Evolutionary conservation across 2,888 invertebrate genomes (phyloP).

Genomic region (Drosophila vallismaia): DNA sequence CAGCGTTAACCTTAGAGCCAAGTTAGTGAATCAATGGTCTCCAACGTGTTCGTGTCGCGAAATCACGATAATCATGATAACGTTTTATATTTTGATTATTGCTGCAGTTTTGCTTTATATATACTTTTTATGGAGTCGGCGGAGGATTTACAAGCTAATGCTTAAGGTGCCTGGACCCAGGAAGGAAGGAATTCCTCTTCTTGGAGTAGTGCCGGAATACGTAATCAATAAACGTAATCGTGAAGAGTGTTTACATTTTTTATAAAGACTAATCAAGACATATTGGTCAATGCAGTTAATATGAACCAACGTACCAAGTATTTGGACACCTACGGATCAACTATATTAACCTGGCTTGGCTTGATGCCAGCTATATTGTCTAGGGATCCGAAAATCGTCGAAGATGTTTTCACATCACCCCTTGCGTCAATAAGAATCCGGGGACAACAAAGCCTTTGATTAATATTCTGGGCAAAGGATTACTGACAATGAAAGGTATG

Average conservation of each 20-base stretch:
- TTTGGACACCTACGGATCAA: slow-evolving; percentile 53
- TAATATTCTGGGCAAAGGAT: slow-evolving; percentile 60
- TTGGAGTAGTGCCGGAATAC: slow-evolving; percentile 56
- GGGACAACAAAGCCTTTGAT: slow-evolving; percentile 53
- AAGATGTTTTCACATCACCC: slow-evolving; percentile 67
- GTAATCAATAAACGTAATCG: slow-evolving; percentile 56
- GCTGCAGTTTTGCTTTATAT: slow-evolving; percentile 55
- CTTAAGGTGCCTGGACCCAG: slow-evolving; percentile 67
- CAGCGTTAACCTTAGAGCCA: neutral
- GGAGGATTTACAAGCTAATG: slow-evolving; percentile 65
- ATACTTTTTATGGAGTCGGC: slow-evolving; percentile 69
- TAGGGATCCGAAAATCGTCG: slow-evolving; percentile 64
- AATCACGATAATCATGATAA: neutral
- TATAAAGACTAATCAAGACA: neutral
- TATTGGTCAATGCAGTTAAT: neutral
- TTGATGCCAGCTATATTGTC: slow-evolving; percentile 63
- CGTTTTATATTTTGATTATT: slow-evolving; percentile 32
- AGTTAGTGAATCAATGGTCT: neutral
- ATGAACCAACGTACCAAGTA: slow-evolving; percentile 5
- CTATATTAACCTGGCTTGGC: slow-evolving; percentile 69
- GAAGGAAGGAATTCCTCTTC: slow-evolving; percentile 66
- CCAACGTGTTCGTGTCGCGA: neutral
- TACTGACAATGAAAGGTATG: slow-evolving; percentile 63
- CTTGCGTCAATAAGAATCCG: slow-evolving; percentile 56
- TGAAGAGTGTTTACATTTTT: neutral